Evolutionary conservation across 2,113 vertebrate genomes (phyloP).

Genomic region (Ophthalmolycus amberensis): DNA sequence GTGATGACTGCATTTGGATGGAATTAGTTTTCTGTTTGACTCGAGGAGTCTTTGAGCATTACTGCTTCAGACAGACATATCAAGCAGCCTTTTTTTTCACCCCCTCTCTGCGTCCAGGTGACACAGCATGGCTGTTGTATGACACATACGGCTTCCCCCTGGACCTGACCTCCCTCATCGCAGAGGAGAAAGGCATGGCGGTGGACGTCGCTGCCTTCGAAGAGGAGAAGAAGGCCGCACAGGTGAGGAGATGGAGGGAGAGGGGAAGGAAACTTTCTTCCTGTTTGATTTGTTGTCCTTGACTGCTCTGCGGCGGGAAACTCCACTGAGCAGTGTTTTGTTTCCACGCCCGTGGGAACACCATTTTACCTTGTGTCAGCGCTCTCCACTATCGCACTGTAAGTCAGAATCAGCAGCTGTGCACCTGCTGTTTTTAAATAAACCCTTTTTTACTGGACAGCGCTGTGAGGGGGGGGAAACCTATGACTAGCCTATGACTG

Average conservation of each 20-base stretch:
- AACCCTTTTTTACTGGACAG: constrained; percentile 32
- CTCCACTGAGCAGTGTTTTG: constrained; percentile 7
- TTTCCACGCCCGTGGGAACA: not conserved
- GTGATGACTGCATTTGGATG: not conserved
- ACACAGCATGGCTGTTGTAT: constrained; percentile 96
- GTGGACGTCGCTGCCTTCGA: constrained; percentile 93
- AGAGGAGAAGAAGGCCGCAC: constrained; percentile 93
- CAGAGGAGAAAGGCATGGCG: constrained; percentile 93
- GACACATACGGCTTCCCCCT: constrained; percentile 97
- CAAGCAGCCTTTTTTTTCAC: not conserved
- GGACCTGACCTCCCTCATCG: constrained; percentile 95
- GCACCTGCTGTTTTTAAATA: constrained; percentile 57
- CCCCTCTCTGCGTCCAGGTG: constrained; percentile 81
- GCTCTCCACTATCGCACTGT: constrained; percentile 41
- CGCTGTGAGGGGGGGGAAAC: not conserved
- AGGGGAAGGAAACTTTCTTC: not conserved
- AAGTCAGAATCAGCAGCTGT: constrained; percentile 35
- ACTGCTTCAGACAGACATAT: constrained; percentile 20
- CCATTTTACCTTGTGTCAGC: constrained; percentile 41
- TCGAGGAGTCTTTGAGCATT: not conserved
- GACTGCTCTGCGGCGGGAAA: constrained; percentile 1
- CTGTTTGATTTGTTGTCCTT: not conserved
- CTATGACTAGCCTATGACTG: not conserved
- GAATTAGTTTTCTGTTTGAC: constrained; percentile 9
- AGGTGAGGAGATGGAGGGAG: constrained; percentile 81